Conservation (phyloP, 2,797 vertebrate species). For the Hyperoplus lanceolatus region DNA sequence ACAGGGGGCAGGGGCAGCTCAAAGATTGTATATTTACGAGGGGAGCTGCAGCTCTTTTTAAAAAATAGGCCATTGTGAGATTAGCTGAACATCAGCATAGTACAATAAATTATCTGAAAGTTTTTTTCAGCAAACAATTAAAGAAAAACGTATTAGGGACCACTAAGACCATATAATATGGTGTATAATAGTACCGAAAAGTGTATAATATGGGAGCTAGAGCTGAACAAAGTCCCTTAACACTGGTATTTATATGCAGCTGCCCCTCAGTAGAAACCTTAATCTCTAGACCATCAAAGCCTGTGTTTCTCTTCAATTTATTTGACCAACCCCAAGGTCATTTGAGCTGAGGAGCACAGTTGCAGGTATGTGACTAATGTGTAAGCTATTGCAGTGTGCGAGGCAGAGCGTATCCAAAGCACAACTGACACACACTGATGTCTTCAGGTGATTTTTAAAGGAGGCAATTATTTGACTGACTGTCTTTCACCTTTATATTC, state of each 20-base stretch:
- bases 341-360: slow-evolving; percentile 5
- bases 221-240: background rate
- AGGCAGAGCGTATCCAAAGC: slow-evolving; percentile 13
- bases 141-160: too few species aligned
- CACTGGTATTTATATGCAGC: background rate
- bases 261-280: slow-evolving; percentile 1
- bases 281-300: slow-evolving; percentile 6
- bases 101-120: too few species aligned
- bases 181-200: too few species aligned
- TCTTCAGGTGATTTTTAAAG: slow-evolving; percentile 47
- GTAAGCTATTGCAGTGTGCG: slow-evolving; percentile 11
- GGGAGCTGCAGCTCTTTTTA: too few species aligned
- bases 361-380: slow-evolving; percentile 26
- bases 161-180: too few species aligned
- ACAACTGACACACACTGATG: slow-evolving; percentile 2
- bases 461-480: slow-evolving; percentile 31
- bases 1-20: too few species aligned
- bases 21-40: too few species aligned
- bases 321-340: slow-evolving; percentile 41
- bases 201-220: background rate
- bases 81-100: too few species aligned
- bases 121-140: too few species aligned
- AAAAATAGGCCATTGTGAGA: too few species aligned
- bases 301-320: background rate
- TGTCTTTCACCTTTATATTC: background rate